Evolutionary conservation across 2,888 invertebrate species (phyloP).

Genomic region (Plemyria rubiginata): DNA sequence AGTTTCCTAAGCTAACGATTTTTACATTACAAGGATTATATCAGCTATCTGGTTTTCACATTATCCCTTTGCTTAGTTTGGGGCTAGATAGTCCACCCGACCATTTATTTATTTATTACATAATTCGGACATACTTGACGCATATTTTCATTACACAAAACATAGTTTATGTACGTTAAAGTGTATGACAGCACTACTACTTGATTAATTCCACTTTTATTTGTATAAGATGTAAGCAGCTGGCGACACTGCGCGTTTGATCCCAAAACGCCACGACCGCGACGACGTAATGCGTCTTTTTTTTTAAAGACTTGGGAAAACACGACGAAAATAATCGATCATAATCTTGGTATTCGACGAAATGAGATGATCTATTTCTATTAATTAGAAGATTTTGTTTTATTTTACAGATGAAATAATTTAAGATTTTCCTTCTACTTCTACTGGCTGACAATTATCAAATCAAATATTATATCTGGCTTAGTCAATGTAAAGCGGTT

Average conservation of each 20-base stretch:
- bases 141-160: too few relatives aligned
- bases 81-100: too few relatives aligned
- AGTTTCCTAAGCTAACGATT: too few relatives aligned
- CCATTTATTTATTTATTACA: too few relatives aligned
- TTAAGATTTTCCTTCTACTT: not conserved
- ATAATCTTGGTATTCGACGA: slow-evolving; percentile 73
- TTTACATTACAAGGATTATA: too few relatives aligned
- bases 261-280: slow-evolving; percentile 74
- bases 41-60: too few relatives aligned
- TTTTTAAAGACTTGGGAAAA: slow-evolving; percentile 72
- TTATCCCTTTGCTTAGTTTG: too few relatives aligned
- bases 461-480: too few relatives aligned
- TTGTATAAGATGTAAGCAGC: slow-evolving; percentile 78
- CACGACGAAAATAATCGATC: slow-evolving; percentile 79
- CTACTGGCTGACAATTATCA: too few relatives aligned
- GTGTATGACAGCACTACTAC: slow-evolving; percentile 64
- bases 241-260: slow-evolving; percentile 74
- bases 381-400: slow-evolving; percentile 48
- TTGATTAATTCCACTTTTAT: slow-evolving; percentile 83
- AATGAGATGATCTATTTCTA: slow-evolving; percentile 63
- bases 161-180: not conserved
- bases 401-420: slow-evolving; percentile 2
- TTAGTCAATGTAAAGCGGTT: too few relatives aligned
- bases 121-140: too few relatives aligned
- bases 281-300: slow-evolving; percentile 72